Conservation (phyloP, 2,113 vertebrate genomes). For the Dicrurus megarhynchus region DNA sequence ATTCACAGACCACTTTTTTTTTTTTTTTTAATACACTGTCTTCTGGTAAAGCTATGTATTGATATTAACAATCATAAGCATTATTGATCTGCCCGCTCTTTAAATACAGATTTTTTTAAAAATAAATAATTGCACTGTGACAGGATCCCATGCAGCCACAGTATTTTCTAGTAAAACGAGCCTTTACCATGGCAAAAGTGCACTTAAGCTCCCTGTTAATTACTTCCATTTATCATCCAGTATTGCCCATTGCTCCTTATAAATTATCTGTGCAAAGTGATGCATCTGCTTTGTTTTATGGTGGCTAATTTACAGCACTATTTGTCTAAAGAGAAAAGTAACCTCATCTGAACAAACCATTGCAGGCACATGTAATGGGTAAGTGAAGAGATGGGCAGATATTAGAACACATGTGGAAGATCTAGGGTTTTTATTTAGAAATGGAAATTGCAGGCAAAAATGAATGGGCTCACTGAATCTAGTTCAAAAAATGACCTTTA, state of each 20-base stretch:
- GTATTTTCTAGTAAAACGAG: background rate
- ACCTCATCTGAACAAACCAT: background rate
- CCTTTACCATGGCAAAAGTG: background rate
- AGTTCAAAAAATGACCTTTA: background rate
- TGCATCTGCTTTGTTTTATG: background rate
- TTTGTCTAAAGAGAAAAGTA: background rate
- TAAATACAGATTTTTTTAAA: background rate
- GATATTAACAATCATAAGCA: background rate
- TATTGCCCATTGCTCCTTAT: background rate
- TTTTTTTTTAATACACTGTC: background rate
- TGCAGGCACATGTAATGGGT: background rate
- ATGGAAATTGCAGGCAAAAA: background rate
- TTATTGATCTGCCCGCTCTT: background rate
- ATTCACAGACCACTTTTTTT: background rate
- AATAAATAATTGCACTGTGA: background rate
- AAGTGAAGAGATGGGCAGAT: background rate
- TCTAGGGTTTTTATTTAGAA: background rate
- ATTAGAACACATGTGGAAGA: background rate
- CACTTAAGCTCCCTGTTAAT: background rate
- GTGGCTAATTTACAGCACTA: background rate
- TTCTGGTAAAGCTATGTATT: background rate
- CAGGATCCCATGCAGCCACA: rapidly evolving
- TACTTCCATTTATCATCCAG: background rate
- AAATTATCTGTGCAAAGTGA: background rate
- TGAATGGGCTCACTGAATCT: background rate